Percentiles rank a stretch among this genome's conserved stretches.
phyloP scores from a whole-genome alignment of 1,140 invertebrate genomes.

The Caenorhabditis remanei region DNA sequence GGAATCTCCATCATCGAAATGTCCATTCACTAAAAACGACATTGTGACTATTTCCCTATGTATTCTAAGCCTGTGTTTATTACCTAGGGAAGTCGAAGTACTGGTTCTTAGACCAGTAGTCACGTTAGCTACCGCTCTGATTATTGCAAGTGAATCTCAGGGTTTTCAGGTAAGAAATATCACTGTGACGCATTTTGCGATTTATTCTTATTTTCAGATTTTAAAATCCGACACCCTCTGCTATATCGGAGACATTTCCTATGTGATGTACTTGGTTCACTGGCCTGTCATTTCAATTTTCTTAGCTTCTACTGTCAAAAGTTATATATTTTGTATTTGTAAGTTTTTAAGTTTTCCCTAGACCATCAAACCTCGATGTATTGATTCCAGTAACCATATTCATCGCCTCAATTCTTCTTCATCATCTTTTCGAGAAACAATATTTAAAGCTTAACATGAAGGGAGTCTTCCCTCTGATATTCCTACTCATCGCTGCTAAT shows the following conservation, averaged over 20 bases:
- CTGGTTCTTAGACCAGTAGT: conserved; percentile 27
- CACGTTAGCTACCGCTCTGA: background rate
- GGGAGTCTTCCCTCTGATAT: background rate
- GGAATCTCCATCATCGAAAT: background rate
- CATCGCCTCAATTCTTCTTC: conserved; percentile 29
- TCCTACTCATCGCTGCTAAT: background rate
- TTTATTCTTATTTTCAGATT: too few species aligned
- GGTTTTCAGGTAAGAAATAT: background rate
- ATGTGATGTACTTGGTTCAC: conserved; percentile 56
- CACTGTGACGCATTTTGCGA: too few species aligned
- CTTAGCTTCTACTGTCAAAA: background rate
- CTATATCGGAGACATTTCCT: conserved; percentile 59
- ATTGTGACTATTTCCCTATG: background rate
- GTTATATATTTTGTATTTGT: conserved; percentile 22
- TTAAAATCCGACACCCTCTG: background rate
- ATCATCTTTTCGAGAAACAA: conserved; percentile 46
- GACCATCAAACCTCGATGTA: background rate
- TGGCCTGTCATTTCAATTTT: conserved; percentile 59
- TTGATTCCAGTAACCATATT: conserved; percentile 36
- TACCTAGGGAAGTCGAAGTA: background rate
- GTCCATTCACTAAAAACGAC: conserved; percentile 6
- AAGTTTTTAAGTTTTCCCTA: background rate
- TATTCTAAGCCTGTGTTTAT: background rate
- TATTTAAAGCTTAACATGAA: background rate
- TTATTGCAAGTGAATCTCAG: background rate